These are phyloP conservation scores for Ctenosaura bakeri DNA, from an alignment of 2,797 vertebrate species.

Conservation along the genomic window DNA sequence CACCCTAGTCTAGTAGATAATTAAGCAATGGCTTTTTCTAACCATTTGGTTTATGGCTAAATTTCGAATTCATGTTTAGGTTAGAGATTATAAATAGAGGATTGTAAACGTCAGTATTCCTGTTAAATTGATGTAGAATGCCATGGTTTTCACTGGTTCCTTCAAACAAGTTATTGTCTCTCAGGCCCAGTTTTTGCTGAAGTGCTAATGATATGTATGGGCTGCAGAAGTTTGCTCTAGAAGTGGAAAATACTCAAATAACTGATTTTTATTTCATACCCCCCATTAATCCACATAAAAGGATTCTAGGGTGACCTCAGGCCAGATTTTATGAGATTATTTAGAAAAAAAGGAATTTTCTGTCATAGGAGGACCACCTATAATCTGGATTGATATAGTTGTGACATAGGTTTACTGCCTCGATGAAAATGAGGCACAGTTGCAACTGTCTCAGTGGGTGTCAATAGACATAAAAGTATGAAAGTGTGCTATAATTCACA, in stretches of 20 bases:
- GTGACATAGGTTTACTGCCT: not conserved
- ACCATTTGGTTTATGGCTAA: not conserved
- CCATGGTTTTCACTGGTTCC: too few relatives aligned
- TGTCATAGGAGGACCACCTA: not conserved
- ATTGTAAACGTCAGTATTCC: not conserved
- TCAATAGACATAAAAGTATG: not conserved
- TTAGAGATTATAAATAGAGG: too few relatives aligned
- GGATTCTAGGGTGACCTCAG: too few relatives aligned
- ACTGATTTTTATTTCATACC: too few relatives aligned
- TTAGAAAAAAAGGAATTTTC: not conserved
- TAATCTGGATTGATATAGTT: not conserved
- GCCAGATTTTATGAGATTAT: too few relatives aligned
- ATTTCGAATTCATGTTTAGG: not conserved
- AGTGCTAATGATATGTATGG: too few relatives aligned
- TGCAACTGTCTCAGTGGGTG: not conserved
- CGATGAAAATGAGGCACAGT: not conserved
- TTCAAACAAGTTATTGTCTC: too few relatives aligned
- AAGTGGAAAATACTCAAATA: too few relatives aligned
- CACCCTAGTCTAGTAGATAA: too few relatives aligned
- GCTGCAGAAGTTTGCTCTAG: too few relatives aligned
- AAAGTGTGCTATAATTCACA: not conserved
- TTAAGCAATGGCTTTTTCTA: not conserved
- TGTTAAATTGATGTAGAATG: not conserved
- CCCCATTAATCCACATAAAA: too few relatives aligned
- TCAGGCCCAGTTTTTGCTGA: too few relatives aligned